Base-by-base conservation (phyloP, 1,140 invertebrate genomes). In the Zophobas morio region DNA sequence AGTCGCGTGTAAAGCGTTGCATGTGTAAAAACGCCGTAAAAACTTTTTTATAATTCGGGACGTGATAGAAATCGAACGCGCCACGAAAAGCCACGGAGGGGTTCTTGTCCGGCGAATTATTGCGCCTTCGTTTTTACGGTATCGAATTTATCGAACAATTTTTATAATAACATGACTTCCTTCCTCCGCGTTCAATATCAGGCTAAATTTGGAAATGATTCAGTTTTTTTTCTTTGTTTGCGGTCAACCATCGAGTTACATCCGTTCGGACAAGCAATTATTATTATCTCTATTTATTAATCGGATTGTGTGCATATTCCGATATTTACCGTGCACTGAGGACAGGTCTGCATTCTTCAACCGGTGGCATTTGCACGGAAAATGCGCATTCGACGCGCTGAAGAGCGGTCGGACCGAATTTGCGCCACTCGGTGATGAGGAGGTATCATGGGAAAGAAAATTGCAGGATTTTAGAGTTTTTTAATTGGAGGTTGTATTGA, bases 1-100 rank as follows among this genome's bases (percentile, higher is more conserved):
- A 60, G 46, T 79, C 78, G 78, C 78, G 78, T 79, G 78, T 77
- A 66, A 66, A 70, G 78, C 77, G 73, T 77, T 79, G 78, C 78
- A 79, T 79, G 78, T 79, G 78, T 79, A 79, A 79, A 79, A 79
- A 79, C 76, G 73, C 78, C 78, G 78, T 79, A 79, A 79, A 79
- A 79, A 79, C 75, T 79, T 79, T 79, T 79, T 79, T 79, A 79
- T 79, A 79, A 79, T 79, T 73, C 70, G 57, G 76, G 73, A 66
- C 60, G 60, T 66, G 60, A 66, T 78, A 78, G 60, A 73, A 78
- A 78, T 78, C 77, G 77, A 78, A 78, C 71, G 71, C 56, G 77
- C 77, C 72, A 75, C 74, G 77, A 78, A 78, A 78, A 51, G 77
- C 77, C 63, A 66, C 76, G 70, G 73, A 76, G 75, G 3, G 6